A percentile compares a stretch with the other conserved stretches of the same genome.
Evolutionary conservation across 2,797 vertebrate genomes (phyloP).

Genomic region (Eulemur mongoz): DNA sequence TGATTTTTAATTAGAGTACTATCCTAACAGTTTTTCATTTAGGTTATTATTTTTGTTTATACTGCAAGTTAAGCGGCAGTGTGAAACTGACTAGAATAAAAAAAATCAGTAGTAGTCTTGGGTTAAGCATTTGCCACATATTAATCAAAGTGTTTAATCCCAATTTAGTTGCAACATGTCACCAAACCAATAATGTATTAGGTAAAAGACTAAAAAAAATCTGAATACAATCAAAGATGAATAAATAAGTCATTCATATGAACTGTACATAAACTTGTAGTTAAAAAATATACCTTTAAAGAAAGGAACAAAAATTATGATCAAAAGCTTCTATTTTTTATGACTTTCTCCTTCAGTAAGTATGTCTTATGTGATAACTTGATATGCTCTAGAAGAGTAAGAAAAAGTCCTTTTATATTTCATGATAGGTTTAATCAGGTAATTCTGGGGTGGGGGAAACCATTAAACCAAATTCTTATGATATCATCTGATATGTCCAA

Average conservation of each 20-base stretch:
- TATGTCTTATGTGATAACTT: neutral
- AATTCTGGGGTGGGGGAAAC: constrained; percentile 80
- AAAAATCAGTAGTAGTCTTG: neutral
- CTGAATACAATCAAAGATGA: constrained; percentile 13
- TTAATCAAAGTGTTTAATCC: neutral
- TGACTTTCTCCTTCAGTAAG: constrained; percentile 48
- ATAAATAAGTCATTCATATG: neutral
- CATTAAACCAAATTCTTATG: constrained; percentile 94
- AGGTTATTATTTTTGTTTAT: neutral
- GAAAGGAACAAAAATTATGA: neutral
- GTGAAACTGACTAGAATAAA: neutral
- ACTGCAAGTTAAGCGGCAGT: neutral
- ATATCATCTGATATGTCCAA: constrained; percentile 94
- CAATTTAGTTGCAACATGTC: neutral
- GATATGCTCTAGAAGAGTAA: constrained; percentile 74
- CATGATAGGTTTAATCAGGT: constrained; percentile 86
- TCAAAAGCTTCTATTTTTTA: constrained; percentile 23
- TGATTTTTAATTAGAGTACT: neutral
- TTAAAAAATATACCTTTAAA: constrained; percentile 46
- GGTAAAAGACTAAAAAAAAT: neutral
- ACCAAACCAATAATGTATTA: neutral
- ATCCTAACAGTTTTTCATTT: neutral
- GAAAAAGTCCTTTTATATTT: constrained; percentile 83
- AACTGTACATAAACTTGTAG: constrained; percentile 34
- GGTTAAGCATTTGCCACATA: neutral